These are phyloP conservation scores for Orchesella cincta DNA, from an alignment of 1,140 invertebrate species.

Conservation along the genomic window DNA sequence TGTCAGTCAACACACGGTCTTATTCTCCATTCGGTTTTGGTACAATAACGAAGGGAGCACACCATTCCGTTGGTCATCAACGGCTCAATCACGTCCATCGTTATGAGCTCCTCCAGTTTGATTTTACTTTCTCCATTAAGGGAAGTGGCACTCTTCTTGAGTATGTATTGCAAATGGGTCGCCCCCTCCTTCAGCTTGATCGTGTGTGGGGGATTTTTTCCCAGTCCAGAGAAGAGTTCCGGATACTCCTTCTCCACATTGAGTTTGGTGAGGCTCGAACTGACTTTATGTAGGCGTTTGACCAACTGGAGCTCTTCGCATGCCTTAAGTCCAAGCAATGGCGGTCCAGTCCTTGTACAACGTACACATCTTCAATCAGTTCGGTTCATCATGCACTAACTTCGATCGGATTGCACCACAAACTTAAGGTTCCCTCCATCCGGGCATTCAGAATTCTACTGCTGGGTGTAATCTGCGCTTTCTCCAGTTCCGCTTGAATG, in stretches of 20 bases:
- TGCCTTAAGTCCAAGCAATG: not conserved
- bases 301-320: constrained; percentile 5
- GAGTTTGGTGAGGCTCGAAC: not conserved
- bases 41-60: constrained; percentile 23
- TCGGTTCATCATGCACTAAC: not conserved
- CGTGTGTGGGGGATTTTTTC: constrained; percentile 5
- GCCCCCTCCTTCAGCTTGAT: constrained; percentile 35
- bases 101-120: constrained; percentile 44
- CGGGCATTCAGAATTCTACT: too few species aligned
- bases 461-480: not conserved
- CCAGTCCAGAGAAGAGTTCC: constrained; percentile 35
- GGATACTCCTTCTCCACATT: constrained; percentile 34
- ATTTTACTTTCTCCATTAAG: constrained; percentile 35
- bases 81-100: constrained; percentile 52
- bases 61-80: constrained; percentile 53
- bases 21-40: constrained; percentile 23
- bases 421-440: not conserved
- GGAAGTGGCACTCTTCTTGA: constrained; percentile 42
- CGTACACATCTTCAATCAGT: not conserved
- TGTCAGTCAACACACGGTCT: constrained; percentile 42
- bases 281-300: not conserved
- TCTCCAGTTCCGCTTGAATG: not conserved
- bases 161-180: constrained; percentile 25
- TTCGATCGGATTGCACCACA: not conserved
- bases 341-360: not conserved